Evolutionary conservation across 2,113 vertebrate genomes (phyloP).

Genomic region (Seriola dumerili): DNA sequence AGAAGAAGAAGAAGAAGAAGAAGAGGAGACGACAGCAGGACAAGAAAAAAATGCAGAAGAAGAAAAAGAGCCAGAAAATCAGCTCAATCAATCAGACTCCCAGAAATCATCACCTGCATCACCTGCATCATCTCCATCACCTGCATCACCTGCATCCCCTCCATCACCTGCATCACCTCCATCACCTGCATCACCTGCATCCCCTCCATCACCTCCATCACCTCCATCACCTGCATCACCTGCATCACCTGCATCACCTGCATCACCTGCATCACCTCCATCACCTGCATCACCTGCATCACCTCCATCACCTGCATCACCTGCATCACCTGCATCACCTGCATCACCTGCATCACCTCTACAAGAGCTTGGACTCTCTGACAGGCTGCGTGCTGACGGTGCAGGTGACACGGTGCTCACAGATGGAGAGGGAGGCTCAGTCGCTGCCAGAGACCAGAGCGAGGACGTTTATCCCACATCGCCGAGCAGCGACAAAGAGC

Average conservation of each 20-base stretch:
- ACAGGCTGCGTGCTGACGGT: neutral
- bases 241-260: no score
- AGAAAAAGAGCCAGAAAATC: neutral
- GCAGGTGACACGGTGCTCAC: neutral
- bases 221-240: no score
- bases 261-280: no score
- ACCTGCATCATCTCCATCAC: no score
- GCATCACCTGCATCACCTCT: no score
- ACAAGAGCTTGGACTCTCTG: neutral
- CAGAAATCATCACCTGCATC: no score
- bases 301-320: neutral
- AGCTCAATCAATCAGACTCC: neutral
- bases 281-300: no score
- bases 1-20: neutral
- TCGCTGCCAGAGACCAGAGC: conserved; percentile 1
- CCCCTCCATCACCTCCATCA: no score
- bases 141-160: no score
- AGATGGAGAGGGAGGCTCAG: neutral
- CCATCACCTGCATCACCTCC: no score
- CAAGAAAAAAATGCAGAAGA: neutral
- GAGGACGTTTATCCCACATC: conserved; percentile 48
- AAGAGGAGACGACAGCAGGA: neutral
- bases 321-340: no score
- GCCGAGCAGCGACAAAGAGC: conserved; percentile 34
- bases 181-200: neutral